phyloP scores from a whole-genome alignment of 2,888 invertebrate species.

The Agriopis aurantiaria region DNA sequence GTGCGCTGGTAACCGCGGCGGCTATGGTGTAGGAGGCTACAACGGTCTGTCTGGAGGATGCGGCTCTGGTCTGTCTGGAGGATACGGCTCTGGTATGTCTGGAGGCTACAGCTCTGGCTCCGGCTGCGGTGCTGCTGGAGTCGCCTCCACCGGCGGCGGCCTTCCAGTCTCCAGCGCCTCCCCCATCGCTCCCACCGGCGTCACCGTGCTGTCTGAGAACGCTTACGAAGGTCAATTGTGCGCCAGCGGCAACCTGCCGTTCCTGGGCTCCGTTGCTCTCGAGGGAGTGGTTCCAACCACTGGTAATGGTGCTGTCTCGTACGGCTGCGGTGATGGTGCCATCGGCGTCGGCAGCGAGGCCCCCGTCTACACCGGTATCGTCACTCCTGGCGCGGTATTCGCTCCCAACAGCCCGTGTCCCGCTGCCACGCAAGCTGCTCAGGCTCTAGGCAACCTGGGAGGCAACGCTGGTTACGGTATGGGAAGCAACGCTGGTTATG shows the following conservation, averaged over 20 bases:
- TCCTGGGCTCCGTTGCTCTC: constrained; percentile 53
- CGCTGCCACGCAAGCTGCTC: too few species aligned
- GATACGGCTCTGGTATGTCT: too few species aligned
- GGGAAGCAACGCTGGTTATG: too few species aligned
- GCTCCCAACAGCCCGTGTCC: too few species aligned
- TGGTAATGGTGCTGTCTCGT: constrained; percentile 59
- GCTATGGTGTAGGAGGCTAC: background rate
- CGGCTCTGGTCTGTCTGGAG: too few species aligned
- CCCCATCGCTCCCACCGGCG: constrained; percentile 52
- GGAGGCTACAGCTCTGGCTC: background rate
- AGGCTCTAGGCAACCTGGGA: background rate
- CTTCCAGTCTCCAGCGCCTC: constrained; percentile 54
- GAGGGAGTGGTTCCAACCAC: constrained; percentile 58
- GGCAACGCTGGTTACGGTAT: constrained; percentile 28
- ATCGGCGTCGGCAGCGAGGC: constrained; percentile 52
- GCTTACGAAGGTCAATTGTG: constrained; percentile 53
- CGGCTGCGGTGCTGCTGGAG: constrained; percentile 40
- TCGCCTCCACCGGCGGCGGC: constrained; percentile 47
- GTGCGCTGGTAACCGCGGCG: constrained; percentile 7
- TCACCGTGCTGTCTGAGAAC: constrained; percentile 59
- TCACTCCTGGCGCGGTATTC: too few species aligned
- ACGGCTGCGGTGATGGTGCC: constrained; percentile 61
- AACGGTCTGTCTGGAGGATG: too few species aligned
- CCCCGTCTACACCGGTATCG: constrained; percentile 7
- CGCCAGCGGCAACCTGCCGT: constrained; percentile 55